Evolutionary conservation across 30 jellyfish, hydroid and myxozoan species (phyloP).

Genomic region (Chironex yamaguchii): DNA sequence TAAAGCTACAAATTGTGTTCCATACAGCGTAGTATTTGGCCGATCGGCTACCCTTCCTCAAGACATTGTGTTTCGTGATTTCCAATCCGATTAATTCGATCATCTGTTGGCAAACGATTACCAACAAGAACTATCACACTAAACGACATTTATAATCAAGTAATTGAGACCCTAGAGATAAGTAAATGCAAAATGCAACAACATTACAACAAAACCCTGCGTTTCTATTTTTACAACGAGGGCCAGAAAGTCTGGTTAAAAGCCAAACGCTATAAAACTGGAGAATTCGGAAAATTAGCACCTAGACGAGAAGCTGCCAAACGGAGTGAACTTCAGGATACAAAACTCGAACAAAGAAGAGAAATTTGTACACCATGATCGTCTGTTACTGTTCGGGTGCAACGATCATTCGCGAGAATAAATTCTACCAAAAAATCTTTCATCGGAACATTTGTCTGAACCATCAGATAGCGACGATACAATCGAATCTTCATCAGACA

Average conservation of each 20-base stretch:
- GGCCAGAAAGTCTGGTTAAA: constrained; percentile 63
- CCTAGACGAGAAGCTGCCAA: constrained; percentile 17
- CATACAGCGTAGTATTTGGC: constrained; percentile 61
- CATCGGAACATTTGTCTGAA: no score
- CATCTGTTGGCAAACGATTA: no score
- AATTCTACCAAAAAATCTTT: no score
- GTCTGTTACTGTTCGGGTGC: no score
- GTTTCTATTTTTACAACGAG: constrained; percentile 4
- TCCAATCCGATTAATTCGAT: constrained; percentile 17
- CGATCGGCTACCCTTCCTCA: constrained; percentile 64
- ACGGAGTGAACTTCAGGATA: constrained; percentile 26
- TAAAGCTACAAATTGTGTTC: constrained; percentile 10
- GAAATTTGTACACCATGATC: constrained; percentile 25
- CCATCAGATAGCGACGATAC: no score
- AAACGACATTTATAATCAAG: constrained; percentile 9
- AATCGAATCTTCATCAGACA: neutral
- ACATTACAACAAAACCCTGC: constrained; percentile 54
- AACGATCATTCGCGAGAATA: no score
- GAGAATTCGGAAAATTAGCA: constrained; percentile 12
- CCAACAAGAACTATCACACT: no score
- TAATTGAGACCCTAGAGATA: constrained; percentile 33
- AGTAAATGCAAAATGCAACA: constrained; percentile 48
- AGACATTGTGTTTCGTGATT: constrained; percentile 46
- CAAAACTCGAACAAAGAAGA: neutral
- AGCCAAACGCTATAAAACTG: constrained; percentile 6